Percentiles rank a stretch among this genome's conserved stretches.
Conservation (phyloP, 2,888 invertebrate genomes). For the Parthenolecanium corni region DNA sequence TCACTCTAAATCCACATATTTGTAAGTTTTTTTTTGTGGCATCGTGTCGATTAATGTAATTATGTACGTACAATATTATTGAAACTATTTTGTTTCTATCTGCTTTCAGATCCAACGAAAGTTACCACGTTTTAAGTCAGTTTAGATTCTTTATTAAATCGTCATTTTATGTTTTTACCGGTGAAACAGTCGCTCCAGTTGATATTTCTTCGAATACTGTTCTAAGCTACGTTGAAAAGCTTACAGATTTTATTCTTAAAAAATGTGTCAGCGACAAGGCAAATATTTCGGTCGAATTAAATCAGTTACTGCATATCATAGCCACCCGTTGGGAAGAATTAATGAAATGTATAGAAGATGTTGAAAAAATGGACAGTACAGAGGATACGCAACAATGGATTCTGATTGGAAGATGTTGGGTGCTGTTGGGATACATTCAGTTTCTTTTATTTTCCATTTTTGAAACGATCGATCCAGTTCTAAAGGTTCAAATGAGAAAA, state of each 20-base stretch:
- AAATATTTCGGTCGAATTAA: neutral
- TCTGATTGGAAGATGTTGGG: constrained; percentile 33
- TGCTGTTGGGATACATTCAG: constrained; percentile 46
- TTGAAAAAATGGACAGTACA: neutral
- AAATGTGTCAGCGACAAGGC: neutral
- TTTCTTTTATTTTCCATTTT: constrained; percentile 49
- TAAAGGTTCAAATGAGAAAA: constrained; percentile 61
- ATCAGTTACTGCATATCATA: neutral
- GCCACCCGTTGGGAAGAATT: neutral
- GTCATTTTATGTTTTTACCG: neutral
- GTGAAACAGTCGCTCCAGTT: neutral
- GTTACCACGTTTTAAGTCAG: neutral
- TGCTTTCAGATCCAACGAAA: neutral
- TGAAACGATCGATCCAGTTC: constrained; percentile 69
- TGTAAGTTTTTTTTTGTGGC: constrained; percentile 7
- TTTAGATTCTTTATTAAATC: neutral
- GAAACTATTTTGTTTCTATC: too few relatives aligned
- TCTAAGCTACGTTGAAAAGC: neutral
- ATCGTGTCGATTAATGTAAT: neutral
- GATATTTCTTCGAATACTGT: neutral
- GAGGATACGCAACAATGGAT: constrained; percentile 26
- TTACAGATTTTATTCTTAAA: neutral
- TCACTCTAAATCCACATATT: neutral
- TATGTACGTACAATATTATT: neutral
- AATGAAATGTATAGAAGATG: too few relatives aligned